These are phyloP conservation scores for Pachyrhynchus sulphureomaculatus DNA, from an alignment of 1,140 invertebrate species.

Conservation along the genomic window DNA sequence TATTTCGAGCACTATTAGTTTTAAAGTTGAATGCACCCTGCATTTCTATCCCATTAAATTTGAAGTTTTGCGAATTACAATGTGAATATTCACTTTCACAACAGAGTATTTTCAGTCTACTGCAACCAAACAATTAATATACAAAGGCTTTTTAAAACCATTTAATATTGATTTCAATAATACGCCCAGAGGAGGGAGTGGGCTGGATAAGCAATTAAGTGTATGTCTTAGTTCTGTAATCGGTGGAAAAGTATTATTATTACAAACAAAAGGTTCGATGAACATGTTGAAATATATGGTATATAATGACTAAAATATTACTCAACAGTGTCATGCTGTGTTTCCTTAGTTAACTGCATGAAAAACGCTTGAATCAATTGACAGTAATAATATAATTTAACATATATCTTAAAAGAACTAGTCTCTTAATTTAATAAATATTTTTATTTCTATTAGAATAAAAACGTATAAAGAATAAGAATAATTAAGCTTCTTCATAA, in stretches of 20 bases:
- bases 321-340: neutral
- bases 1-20: no score
- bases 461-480: no score
- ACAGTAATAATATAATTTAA: no score
- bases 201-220: neutral
- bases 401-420: no score
- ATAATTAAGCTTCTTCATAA: no score
- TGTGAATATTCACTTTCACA: neutral
- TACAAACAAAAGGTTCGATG: slow-evolving; percentile 2
- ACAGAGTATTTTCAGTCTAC: slow-evolving; percentile 20
- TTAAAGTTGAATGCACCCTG: slow-evolving; percentile 12
- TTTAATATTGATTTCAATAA: slow-evolving; percentile 32
- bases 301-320: neutral
- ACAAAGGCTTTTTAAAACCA: slow-evolving; percentile 14
- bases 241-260: no score
- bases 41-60: slow-evolving; percentile 19
- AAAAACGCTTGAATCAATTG: no score
- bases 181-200: slow-evolving; percentile 29
- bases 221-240: neutral
- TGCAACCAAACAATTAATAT: slow-evolving; percentile 20
- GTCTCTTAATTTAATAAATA: no score
- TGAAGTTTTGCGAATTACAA: slow-evolving; percentile 6
- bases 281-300: slow-evolving; percentile 1
- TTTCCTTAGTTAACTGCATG: neutral
- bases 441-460: no score